phyloP scores from a whole-genome alignment of 1,140 invertebrate genomes.

The Rhizoglyphus robini region DNA sequence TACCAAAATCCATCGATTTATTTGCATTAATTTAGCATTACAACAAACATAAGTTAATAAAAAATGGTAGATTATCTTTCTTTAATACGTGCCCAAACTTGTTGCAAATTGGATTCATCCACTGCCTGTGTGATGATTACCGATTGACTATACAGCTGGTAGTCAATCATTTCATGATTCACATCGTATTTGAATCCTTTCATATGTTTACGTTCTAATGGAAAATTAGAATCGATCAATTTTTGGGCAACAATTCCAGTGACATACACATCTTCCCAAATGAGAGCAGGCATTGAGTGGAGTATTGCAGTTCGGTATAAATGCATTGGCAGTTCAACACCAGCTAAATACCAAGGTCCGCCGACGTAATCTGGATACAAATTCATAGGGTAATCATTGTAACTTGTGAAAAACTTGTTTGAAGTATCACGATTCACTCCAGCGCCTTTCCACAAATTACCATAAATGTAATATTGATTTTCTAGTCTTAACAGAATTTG shows the following conservation, averaged over 20 bases:
- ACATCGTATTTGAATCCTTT: not conserved
- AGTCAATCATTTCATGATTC: not conserved
- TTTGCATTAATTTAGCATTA: too few relatives aligned
- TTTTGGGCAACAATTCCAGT: conserved; percentile 43
- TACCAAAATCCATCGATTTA: too few relatives aligned
- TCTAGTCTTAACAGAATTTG: conserved; percentile 29
- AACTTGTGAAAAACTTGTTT: conserved; percentile 40
- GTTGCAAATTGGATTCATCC: not conserved
- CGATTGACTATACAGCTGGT: not conserved
- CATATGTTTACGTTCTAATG: conserved; percentile 11
- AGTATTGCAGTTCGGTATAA: conserved; percentile 49
- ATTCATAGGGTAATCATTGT: conserved; percentile 22
- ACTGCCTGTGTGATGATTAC: conserved; percentile 4
- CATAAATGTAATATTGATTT: conserved; percentile 59
- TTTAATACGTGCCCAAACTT: not conserved
- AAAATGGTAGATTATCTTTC: too few relatives aligned
- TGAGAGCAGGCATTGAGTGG: conserved; percentile 51
- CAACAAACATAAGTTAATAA: too few relatives aligned
- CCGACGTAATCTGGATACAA: conserved; percentile 29
- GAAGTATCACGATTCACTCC: conserved; percentile 41
- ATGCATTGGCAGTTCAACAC: conserved; percentile 43
- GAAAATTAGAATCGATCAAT: not conserved
- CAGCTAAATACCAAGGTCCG: conserved; percentile 29
- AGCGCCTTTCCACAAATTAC: not conserved
- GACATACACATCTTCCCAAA: conserved; percentile 71